These are phyloP conservation scores for Chelonus formosanus DNA, from an alignment of 2,888 invertebrate species.

Conservation along the genomic window DNA sequence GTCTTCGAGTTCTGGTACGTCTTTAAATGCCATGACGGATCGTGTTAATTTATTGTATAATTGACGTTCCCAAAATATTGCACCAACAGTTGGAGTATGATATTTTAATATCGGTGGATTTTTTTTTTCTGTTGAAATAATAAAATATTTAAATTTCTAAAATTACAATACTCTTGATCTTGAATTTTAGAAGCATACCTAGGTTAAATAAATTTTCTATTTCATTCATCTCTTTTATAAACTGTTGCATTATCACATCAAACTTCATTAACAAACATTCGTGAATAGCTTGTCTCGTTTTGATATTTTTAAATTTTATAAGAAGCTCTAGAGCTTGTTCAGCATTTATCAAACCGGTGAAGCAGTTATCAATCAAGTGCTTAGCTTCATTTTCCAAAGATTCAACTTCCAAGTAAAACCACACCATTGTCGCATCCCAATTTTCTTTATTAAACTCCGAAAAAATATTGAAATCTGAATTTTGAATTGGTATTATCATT, in stretches of 20 bases:
- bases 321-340: constrained; percentile 84
- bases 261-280: constrained; percentile 82
- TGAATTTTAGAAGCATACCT: constrained; percentile 61
- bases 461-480: constrained; percentile 85
- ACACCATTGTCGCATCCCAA: constrained; percentile 85
- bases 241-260: constrained; percentile 84
- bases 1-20: constrained; percentile 76
- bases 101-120: constrained; percentile 78
- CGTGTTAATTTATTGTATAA: constrained; percentile 82
- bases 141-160: not conserved
- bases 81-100: constrained; percentile 83
- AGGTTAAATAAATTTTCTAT: constrained; percentile 75
- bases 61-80: constrained; percentile 86
- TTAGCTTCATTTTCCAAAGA: constrained; percentile 83
- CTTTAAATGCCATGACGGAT: constrained; percentile 81
- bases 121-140: constrained; percentile 67
- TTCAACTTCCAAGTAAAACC: constrained; percentile 79
- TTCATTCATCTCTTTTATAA: constrained; percentile 80
- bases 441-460: constrained; percentile 80
- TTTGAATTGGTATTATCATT: constrained; percentile 73
- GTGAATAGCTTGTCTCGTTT: constrained; percentile 78
- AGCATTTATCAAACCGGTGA: constrained; percentile 81
- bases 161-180: too few species aligned
- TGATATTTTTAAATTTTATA: constrained; percentile 80
- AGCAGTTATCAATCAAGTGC: constrained; percentile 85